Evolutionary conservation across 2,797 vertebrate genomes (phyloP).

Genomic region (Onychomys arenicola): DNA sequence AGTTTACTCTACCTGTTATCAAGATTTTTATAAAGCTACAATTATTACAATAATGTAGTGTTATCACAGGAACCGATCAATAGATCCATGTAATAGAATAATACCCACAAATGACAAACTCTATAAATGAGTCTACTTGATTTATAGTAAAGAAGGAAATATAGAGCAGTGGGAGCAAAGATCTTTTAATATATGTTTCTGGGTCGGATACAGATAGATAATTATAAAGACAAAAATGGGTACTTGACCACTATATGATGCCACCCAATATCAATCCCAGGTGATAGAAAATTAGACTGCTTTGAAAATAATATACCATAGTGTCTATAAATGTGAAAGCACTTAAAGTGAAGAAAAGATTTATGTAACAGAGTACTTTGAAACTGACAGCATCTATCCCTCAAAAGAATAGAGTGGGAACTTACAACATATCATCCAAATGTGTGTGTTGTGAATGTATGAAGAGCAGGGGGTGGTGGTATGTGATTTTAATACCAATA

Average conservation of each 20-base stretch:
- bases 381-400: conserved; percentile 12
- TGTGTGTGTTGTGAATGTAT: background rate
- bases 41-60: background rate
- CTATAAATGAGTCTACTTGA: background rate
- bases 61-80: background rate
- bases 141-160: background rate
- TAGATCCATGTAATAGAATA: background rate
- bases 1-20: background rate
- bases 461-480: background rate
- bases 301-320: background rate
- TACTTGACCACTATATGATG: background rate
- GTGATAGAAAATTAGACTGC: background rate
- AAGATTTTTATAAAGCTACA: conserved; percentile 3
- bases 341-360: conserved; percentile 26
- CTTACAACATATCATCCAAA: background rate
- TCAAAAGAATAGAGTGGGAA: background rate
- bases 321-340: background rate
- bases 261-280: background rate
- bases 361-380: background rate
- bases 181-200: background rate
- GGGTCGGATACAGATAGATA: background rate
- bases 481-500: background rate
- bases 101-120: background rate
- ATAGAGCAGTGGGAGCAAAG: background rate
- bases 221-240: background rate